Percentiles rank a stretch among this genome's conserved stretches.
These are phyloP conservation scores for Drosophila melanogaster DNA, from an alignment of 1,140 invertebrate genomes.

Conservation along the genomic window DNA sequence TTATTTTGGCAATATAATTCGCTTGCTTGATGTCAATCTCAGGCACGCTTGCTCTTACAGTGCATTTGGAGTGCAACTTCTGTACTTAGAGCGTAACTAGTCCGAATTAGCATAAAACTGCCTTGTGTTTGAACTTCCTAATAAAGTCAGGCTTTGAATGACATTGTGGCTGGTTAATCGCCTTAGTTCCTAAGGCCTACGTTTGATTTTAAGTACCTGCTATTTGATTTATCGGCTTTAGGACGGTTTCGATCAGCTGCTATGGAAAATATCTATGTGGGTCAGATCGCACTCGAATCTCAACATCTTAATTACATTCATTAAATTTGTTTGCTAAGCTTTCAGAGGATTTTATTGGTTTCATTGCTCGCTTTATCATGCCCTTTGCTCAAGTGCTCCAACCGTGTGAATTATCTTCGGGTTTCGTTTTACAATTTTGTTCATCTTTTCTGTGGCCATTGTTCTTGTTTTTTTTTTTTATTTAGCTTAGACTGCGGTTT, in stretches of 20 bases:
- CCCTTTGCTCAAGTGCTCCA: slow-evolving; percentile 36
- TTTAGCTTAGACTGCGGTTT: slow-evolving; percentile 62
- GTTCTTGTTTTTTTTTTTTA: slow-evolving; percentile 47
- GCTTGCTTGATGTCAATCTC: slow-evolving; percentile 41
- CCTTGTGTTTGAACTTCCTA: slow-evolving; percentile 56
- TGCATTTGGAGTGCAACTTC: slow-evolving; percentile 30
- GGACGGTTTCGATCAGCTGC: slow-evolving; percentile 10
- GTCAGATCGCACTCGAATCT: slow-evolving; percentile 29
- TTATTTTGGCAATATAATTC: slow-evolving; percentile 50
- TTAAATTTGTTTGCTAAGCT: slow-evolving; percentile 45
- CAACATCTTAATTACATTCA: slow-evolving; percentile 54
- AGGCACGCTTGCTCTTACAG: slow-evolving; percentile 22
- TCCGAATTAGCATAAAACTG: slow-evolving; percentile 49
- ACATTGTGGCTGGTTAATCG: slow-evolving; percentile 18
- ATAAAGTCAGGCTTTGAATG: slow-evolving; percentile 44
- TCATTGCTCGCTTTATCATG: slow-evolving; percentile 41
- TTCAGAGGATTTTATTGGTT: slow-evolving; percentile 46
- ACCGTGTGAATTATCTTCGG: slow-evolving; percentile 69
- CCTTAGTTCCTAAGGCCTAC: not conserved
- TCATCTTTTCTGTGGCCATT: slow-evolving; percentile 41
- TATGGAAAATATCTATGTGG: slow-evolving; percentile 28
- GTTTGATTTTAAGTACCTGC: slow-evolving; percentile 15
- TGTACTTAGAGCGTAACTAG: slow-evolving; percentile 36
- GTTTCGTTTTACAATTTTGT: slow-evolving; percentile 48
- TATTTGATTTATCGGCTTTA: slow-evolving; percentile 3